A percentile compares a stretch with the other conserved stretches of the same genome.
Conservation (phyloP, 2,888 invertebrate genomes). For the Diachrysia chrysitis region DNA sequence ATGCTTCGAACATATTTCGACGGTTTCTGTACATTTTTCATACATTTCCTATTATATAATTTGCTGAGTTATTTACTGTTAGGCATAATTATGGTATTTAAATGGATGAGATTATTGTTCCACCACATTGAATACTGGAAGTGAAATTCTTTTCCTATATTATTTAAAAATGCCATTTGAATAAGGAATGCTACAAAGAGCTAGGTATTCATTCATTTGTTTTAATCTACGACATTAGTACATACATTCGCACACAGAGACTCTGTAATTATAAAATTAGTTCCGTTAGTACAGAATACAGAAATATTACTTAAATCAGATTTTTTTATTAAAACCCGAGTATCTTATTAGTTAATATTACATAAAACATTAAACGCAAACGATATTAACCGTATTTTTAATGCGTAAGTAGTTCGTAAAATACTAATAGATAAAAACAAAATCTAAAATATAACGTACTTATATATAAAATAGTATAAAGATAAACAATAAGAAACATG, state of each 20-base stretch:
- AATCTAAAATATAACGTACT: too few species aligned
- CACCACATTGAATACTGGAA: neutral
- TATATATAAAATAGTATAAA: neutral
- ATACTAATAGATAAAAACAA: neutral
- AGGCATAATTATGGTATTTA: neutral
- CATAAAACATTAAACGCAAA: too few species aligned
- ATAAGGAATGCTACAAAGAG: neutral
- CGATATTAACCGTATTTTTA: too few species aligned
- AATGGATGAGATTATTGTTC: slow-evolving; percentile 1
- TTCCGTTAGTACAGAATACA: too few species aligned
- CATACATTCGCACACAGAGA: too few species aligned
- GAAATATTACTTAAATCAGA: too few species aligned
- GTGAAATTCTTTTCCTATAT: neutral
- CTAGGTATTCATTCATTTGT: neutral
- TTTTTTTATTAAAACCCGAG: too few species aligned
- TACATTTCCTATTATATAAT: neutral
- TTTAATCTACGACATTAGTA: too few species aligned
- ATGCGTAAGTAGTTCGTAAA: neutral
- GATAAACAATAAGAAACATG: neutral
- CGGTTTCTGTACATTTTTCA: neutral
- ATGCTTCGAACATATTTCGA: neutral
- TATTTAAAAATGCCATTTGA: neutral
- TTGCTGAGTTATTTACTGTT: neutral
- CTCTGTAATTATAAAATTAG: too few species aligned
- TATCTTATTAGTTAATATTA: too few species aligned